Base-by-base conservation (phyloP, 2,113 vertebrate genomes). In the Cavia porcellus region DNA sequence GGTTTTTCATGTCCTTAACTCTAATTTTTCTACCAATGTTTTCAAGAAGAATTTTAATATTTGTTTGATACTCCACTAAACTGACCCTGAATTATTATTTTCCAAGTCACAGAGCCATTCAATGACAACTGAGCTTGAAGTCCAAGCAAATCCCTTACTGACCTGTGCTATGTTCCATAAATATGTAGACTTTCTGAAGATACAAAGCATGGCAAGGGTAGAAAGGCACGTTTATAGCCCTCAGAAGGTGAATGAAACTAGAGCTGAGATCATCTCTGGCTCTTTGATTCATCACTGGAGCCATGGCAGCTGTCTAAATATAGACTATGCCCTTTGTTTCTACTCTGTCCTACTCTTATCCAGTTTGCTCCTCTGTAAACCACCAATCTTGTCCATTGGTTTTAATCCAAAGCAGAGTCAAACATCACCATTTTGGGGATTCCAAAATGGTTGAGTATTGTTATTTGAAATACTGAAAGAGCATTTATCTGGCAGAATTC, bases 31-130 rank as follows among this genome's bases (percentile, higher is more conserved):
- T 52, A 86, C 15, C 14, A 38, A 0, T 81, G 9, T 85, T 77
- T 85, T 74, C 30, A 86, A n/a, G 50, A 75, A 81, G 47, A 50
- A n/a, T 74, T 74, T 92, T 88, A 79, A 92, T 82, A 80, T 62
- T 75, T 38, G 82, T 66, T 84, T 94, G 70, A 61, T 42, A 59
- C 38, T 32, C 52, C 32, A 72, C 38, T 35, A 93, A 87, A 93
- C 38, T 47, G 86, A 90, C 77, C 17, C n/a, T 90, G 92, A 83
- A 83, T 6, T 87, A 87, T 80, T 84, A 79, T 38, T 42, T 8
- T 45, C 61, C 89, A 92, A 19, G 74, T 79, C 75, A 83, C 52
- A 84, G 9, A 94, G 52, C 6, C 68, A 80, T 32, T 87, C 24
- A 84, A 1, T 28, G 14, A 87, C 57, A 88, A 2, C 42, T 88